These are phyloP conservation scores for Gadus chalcogrammus DNA, from an alignment of 2,113 vertebrate species.

Conservation along the genomic window DNA sequence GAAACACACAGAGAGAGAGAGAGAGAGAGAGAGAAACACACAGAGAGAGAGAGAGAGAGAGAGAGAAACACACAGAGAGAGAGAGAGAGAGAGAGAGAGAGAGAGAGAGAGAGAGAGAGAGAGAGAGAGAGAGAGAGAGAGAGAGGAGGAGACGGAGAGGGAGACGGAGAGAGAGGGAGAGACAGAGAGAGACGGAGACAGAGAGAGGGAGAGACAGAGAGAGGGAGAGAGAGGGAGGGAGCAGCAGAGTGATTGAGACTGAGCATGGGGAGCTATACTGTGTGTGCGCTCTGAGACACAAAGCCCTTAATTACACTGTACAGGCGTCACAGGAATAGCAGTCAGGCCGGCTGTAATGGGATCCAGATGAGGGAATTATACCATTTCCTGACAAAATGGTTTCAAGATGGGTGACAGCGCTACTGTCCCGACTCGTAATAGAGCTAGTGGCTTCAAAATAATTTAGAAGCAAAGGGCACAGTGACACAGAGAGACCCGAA, in stretches of 20 bases:
- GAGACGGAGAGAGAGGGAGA: constrained; percentile 51
- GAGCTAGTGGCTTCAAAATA: constrained; percentile 39
- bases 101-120: not conserved
- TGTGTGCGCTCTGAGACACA: constrained; percentile 41
- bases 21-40: constrained; percentile 10
- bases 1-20: too few species aligned
- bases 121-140: constrained; percentile 10
- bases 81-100: not conserved
- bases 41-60: constrained; percentile 5
- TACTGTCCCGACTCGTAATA: constrained; percentile 61
- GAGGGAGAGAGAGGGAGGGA: constrained; percentile 43
- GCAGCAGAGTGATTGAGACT: constrained; percentile 13
- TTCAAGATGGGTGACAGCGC: constrained; percentile 67
- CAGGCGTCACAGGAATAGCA: constrained; percentile 61
- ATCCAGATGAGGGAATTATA: constrained; percentile 73
- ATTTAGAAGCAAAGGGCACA: constrained; percentile 10
- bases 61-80: not conserved
- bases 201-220: constrained; percentile 38
- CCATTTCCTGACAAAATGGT: constrained; percentile 66
- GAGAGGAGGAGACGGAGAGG: constrained; percentile 54
- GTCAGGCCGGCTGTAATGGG: constrained; percentile 57
- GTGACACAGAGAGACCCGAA: constrained; percentile 2
- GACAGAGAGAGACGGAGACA: constrained; percentile 9
- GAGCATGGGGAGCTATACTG: too few species aligned
- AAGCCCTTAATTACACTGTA: constrained; percentile 68